phyloP scores from a whole-genome alignment of 2,113 vertebrate species.

The Promerops cafer region DNA sequence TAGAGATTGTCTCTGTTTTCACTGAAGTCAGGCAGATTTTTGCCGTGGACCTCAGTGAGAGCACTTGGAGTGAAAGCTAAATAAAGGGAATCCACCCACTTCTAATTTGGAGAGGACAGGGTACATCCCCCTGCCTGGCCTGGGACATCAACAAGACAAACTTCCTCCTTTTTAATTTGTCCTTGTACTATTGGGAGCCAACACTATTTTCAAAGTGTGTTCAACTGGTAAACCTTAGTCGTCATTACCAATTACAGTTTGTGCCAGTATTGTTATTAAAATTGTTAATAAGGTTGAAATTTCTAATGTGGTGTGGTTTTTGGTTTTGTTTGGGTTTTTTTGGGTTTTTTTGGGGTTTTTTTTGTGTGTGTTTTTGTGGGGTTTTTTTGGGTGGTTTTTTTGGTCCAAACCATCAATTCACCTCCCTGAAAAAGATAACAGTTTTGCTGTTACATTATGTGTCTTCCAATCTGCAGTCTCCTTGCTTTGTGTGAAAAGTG shows the following conservation, averaged over 20 bases:
- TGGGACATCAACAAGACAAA: background rate
- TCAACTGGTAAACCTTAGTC: background rate
- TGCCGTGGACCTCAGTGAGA: background rate
- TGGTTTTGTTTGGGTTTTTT: background rate
- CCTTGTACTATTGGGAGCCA: background rate
- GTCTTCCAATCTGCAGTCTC: background rate
- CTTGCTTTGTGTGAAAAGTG: background rate
- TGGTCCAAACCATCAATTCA: background rate
- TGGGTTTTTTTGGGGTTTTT: background rate
- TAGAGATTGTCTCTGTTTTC: background rate
- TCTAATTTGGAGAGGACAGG: background rate
- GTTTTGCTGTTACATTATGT: background rate
- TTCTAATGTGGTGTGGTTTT: background rate
- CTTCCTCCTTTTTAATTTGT: background rate
- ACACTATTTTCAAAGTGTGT: background rate
- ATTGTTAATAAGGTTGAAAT: background rate
- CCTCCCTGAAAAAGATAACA: background rate
- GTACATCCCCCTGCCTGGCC: background rate
- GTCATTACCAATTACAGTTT: background rate
- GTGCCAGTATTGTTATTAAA: background rate
- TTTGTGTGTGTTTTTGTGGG: too few species aligned
- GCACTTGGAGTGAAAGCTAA: background rate
- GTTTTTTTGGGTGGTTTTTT: too few species aligned
- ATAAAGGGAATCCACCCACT: background rate
- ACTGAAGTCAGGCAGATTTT: background rate